Base-by-base conservation (phyloP, 2,888 invertebrate species). In the Lycocerus yunnanus region DNA sequence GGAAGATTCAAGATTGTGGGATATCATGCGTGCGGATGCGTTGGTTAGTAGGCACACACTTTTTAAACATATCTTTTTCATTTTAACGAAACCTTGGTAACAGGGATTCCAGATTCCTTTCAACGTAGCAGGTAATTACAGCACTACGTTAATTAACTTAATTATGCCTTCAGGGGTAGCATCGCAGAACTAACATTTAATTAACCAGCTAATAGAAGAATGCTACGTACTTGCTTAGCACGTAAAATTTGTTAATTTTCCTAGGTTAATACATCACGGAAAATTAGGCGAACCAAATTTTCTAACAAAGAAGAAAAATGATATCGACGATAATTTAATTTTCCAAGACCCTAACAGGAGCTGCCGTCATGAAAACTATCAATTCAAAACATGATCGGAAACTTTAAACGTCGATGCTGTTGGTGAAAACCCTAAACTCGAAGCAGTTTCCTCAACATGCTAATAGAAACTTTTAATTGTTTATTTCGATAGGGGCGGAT, bases 11-110 rank as follows among this genome's bases (percentile, higher is more conserved):
- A 58, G n/a, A 27, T 70, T 70, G 21, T 72, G 69, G 69, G 63
- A 66, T 16, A 75, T 65, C 16, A 67, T 71, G 65, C 74, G 71
- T 58, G 24, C 71, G 14, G 74, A 74, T 65, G 63, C 68, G 20
- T 27, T 63, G 16, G 74, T 74, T 60, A 69, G 73, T 73, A 21
- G 4, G 59, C 3, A 59, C 3, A 59, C 21, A 59, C 15, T 16
- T 58, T 15, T 60, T 60, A 15, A 59, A 59, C 15, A 15, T 24
- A 24, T 11, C 11, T 3, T 24, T 24, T 24, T 21, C 13, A 24
- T 11, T 3, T 11, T 27, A 27, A 27, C 27, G 13, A 27, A 27
- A 13, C 27, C 27, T 27, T 43, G n/a, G 27, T n/a, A 43, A 43
- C 27, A 43, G n/a, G 5, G 27, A 43, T n/a, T 43, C n/a, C 27